Conservation (phyloP, 2,113 vertebrate species). For the Oophaga pumilio region DNA sequence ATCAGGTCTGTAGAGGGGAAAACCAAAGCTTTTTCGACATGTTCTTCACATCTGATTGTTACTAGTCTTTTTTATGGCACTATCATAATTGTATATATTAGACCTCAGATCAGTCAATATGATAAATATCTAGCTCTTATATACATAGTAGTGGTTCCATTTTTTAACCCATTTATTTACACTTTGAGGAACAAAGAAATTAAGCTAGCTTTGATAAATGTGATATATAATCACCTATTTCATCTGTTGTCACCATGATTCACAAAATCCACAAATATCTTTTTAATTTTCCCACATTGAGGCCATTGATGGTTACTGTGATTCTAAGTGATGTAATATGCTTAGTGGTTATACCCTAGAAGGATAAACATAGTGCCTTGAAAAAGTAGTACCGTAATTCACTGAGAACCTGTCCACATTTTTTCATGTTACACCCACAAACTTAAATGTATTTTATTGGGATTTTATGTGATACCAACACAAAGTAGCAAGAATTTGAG, state of each 20-base stretch:
- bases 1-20: neutral
- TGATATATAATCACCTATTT: neutral
- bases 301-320: too few relatives aligned
- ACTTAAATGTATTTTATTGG: too few relatives aligned
- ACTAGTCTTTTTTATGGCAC: slow-evolving; percentile 18
- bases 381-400: too few relatives aligned
- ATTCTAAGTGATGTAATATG: too few relatives aligned
- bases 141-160: slow-evolving; percentile 27
- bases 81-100: slow-evolving; percentile 19
- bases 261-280: neutral
- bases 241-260: neutral
- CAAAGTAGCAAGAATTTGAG: too few relatives aligned
- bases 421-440: too few relatives aligned
- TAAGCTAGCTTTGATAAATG: neutral
- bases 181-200: neutral
- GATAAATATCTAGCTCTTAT: slow-evolving; percentile 32
- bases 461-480: too few relatives aligned
- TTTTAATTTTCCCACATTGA: too few relatives aligned
- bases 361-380: too few relatives aligned
- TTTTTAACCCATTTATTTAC: slow-evolving; percentile 41
- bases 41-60: slow-evolving; percentile 34
- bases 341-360: too few relatives aligned
- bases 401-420: too few relatives aligned
- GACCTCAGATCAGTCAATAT: neutral
- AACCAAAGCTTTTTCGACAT: neutral